Conservation (phyloP, 2,888 invertebrate genomes). For the Mellilla xanthometata region DNA sequence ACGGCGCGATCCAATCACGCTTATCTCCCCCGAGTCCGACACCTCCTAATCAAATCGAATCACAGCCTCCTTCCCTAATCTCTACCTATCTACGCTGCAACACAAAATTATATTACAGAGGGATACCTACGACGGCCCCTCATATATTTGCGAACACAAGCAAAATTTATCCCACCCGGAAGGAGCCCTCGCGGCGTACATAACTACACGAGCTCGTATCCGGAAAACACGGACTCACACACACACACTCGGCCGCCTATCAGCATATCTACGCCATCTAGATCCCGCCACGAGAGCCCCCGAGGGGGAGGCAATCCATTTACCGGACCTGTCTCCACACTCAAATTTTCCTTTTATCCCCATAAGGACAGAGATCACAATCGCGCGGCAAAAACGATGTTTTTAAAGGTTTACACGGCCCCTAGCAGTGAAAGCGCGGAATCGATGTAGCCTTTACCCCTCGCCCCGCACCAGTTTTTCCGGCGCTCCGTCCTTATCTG, state of each 20-base stretch:
- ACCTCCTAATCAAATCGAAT: slow-evolving; percentile 83
- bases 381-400: slow-evolving; percentile 74
- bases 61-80: slow-evolving; percentile 81
- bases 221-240: slow-evolving; percentile 69
- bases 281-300: slow-evolving; percentile 82
- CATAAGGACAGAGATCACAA: slow-evolving; percentile 76
- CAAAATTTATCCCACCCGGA: slow-evolving; percentile 79
- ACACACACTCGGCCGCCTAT: slow-evolving; percentile 69
- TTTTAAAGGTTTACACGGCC: slow-evolving; percentile 83
- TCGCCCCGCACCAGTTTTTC: slow-evolving; percentile 81
- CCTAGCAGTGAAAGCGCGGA: slow-evolving; percentile 83
- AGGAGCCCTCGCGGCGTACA: slow-evolving; percentile 63
- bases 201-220: slow-evolving; percentile 66
- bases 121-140: slow-evolving; percentile 76
- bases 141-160: slow-evolving; percentile 81
- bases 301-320: slow-evolving; percentile 82
- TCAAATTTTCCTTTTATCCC: slow-evolving; percentile 69
- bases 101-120: slow-evolving; percentile 81
- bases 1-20: slow-evolving; percentile 75
- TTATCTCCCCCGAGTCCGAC: slow-evolving; percentile 78
- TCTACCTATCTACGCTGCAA: slow-evolving; percentile 79
- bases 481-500: slow-evolving; percentile 81
- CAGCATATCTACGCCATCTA: slow-evolving; percentile 82
- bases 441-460: slow-evolving; percentile 83
- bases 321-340: slow-evolving; percentile 61